phyloP scores from a whole-genome alignment of 2,797 vertebrate species.

The Chloroceryle inda region DNA sequence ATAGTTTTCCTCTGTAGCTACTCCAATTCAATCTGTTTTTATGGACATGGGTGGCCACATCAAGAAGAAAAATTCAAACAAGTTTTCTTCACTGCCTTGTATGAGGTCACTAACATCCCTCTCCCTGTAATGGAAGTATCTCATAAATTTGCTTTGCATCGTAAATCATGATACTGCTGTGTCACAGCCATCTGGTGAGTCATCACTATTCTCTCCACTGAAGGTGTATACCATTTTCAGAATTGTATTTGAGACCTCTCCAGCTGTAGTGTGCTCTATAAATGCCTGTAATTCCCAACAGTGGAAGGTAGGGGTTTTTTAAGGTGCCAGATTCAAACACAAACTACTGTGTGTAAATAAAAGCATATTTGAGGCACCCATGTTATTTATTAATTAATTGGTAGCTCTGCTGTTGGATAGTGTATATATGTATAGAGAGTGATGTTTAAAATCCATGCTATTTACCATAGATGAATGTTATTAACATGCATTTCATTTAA shows the following conservation, averaged over 20 bases:
- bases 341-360: slow-evolving; percentile 55
- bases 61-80: background rate
- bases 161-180: background rate
- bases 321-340: background rate
- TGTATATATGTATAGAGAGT: slow-evolving; percentile 18
- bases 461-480: slow-evolving; percentile 55
- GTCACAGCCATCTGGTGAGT: background rate
- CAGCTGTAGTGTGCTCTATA: rapidly evolving
- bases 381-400: slow-evolving; percentile 64
- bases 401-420: slow-evolving; percentile 32
- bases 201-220: background rate
- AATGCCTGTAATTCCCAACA: background rate
- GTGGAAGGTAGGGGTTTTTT: background rate
- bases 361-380: slow-evolving; percentile 23
- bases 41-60: background rate
- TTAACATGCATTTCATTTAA: slow-evolving; percentile 68
- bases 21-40: background rate
- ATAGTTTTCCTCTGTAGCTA: background rate
- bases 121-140: background rate
- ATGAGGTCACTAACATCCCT: background rate
- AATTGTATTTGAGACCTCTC: background rate
- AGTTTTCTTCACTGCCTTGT: background rate
- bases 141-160: background rate
- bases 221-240: background rate
- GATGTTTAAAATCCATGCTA: slow-evolving; percentile 43